Conservation (phyloP, 1,140 invertebrate genomes). For the Thaumatotibia leucotreta region DNA sequence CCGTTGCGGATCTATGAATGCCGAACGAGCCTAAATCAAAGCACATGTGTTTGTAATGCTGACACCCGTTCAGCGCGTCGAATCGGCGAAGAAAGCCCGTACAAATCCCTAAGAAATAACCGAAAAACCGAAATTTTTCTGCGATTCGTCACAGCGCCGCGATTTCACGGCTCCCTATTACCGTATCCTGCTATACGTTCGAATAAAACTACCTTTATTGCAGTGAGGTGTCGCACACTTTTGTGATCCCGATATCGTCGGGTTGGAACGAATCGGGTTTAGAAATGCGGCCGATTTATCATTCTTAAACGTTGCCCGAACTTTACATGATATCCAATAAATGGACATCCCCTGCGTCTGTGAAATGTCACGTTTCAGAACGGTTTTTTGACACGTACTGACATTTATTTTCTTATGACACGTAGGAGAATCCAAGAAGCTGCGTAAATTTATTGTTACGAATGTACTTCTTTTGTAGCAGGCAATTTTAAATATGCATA, state of each 20-base stretch:
- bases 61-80: conserved; percentile 67
- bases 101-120: conserved; percentile 75
- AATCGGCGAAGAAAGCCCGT: conserved; percentile 73
- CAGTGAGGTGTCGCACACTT: conserved; percentile 47
- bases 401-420: conserved; percentile 9
- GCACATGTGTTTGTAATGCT: conserved; percentile 70
- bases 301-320: conserved; percentile 64
- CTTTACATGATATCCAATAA: conserved; percentile 48
- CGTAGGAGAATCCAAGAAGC: not conserved
- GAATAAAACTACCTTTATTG: conserved; percentile 20
- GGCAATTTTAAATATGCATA: not conserved
- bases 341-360: conserved; percentile 58
- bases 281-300: conserved; percentile 67
- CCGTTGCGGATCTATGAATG: conserved; percentile 57
- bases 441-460: conserved; percentile 1
- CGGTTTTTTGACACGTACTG: conserved; percentile 51
- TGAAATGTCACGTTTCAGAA: conserved; percentile 62
- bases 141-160: conserved; percentile 60
- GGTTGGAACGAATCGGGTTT: conserved; percentile 67
- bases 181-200: conserved; percentile 36
- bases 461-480: not conserved
- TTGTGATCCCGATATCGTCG: conserved; percentile 44
- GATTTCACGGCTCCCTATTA: conserved; percentile 70
- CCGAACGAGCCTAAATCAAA: conserved; percentile 56
- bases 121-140: conserved; percentile 76